Conservation (phyloP, 2,113 vertebrate species). For the Austrofundulus limnaeus region DNA sequence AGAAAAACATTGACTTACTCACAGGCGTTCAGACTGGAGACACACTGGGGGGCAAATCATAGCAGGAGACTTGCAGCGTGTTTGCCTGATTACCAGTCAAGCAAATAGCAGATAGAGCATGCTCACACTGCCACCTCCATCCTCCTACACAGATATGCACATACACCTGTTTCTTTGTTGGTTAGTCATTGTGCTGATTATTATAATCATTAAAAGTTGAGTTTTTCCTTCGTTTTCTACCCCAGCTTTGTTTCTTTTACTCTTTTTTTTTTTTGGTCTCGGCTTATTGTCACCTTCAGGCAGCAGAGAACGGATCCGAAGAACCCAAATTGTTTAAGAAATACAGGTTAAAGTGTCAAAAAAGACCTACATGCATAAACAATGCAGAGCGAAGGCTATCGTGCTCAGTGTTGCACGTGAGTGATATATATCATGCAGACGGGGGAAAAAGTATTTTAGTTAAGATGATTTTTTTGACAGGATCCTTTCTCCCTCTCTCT, state of each 20-base stretch:
- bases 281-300: background rate
- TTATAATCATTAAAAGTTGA: conserved; percentile 33
- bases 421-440: conserved; percentile 4
- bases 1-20: conserved; percentile 62
- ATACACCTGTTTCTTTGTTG: conserved; percentile 38
- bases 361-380: background rate
- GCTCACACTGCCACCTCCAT: conserved; percentile 59
- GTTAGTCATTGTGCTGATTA: conserved; percentile 50
- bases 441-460: background rate
- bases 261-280: conserved; percentile 6
- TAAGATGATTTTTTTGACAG: conserved; percentile 6
- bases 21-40: conserved; percentile 62
- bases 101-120: conserved; percentile 65
- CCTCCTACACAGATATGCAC: conserved; percentile 46
- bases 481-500: background rate
- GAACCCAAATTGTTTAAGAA: background rate
- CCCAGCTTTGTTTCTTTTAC: conserved; percentile 5
- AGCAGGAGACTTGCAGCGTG: conserved; percentile 65
- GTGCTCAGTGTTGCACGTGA: background rate
- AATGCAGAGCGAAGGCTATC: no score
- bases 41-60: conserved; percentile 70
- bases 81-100: conserved; percentile 74
- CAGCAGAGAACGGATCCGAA: background rate
- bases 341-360: background rate
- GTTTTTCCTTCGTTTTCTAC: background rate